Evolutionary conservation across 2,888 invertebrate species (phyloP), one percentile per base, ranked within the genome.

Genomic region (Arge pagana): DNA sequence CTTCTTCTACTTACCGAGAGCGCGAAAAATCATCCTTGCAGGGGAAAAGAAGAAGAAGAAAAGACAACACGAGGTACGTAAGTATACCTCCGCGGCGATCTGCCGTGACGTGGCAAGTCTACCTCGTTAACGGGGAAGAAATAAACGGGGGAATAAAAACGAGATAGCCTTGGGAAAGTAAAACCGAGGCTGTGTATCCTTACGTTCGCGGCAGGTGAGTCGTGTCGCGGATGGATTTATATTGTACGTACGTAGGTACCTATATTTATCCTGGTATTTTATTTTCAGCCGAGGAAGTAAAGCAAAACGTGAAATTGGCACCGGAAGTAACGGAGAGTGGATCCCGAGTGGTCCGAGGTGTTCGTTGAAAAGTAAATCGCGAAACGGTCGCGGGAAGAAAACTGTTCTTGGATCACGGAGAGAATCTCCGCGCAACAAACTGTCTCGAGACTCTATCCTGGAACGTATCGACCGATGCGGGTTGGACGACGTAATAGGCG

Each of bases 81-180:
- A n/a, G n/a, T n/a, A n/a, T n/a, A n/a, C n/a, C n/a, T n/a, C n/a
- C n/a, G n/a, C n/a, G n/a, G n/a, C n/a, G n/a, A n/a, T n/a, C n/a
- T n/a, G n/a, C n/a, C n/a, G n/a, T n/a, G n/a, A n/a, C n/a, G n/a
- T n/a, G n/a, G n/a, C n/a, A n/a, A n/a, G n/a, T 24, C 16, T 15
- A 26, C 26, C 40, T 24, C 40, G 40, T 40, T 40, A 40, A 26
- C 40, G 19, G 26, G 26, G 40, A 40, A 40, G 26, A 16, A 40
- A 40, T 26, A 40, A 40, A 26, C 7, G n/a, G 4, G 8, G 18
- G 26, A 24, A 40, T 10, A 40, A 24, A 40, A 16, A 18, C 15
- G 26, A 15, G 10, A n/a, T n/a, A n/a, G n/a, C n/a, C n/a, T n/a
- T n/a, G n/a, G 4, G 8, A 26, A 40, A 24, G 26, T 10, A 40